Evolutionary conservation across 2,888 invertebrate genomes (phyloP).

Genomic region (Synanthedon tipuliformis): DNA sequence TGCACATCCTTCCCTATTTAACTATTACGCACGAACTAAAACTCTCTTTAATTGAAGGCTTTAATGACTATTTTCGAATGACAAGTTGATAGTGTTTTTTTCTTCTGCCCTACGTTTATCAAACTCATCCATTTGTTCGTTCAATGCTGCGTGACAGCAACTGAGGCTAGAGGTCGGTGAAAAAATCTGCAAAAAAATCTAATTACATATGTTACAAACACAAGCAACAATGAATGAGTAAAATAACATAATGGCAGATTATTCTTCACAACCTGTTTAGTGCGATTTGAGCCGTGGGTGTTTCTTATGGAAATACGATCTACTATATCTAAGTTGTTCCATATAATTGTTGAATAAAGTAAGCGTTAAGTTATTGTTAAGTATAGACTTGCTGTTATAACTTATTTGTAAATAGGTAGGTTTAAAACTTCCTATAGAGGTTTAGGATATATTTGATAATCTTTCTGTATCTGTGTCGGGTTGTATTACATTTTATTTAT

Average conservation of each 20-base stretch:
- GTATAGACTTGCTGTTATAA: too few relatives aligned
- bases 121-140: slow-evolving; percentile 18
- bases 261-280: neutral
- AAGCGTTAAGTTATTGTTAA: too few relatives aligned
- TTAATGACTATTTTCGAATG: slow-evolving; percentile 30
- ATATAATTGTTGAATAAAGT: too few relatives aligned
- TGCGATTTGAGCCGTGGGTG: too few relatives aligned
- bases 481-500: too few relatives aligned
- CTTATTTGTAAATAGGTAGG: too few relatives aligned
- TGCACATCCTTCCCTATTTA: slow-evolving; percentile 28
- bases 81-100: neutral
- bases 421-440: too few relatives aligned
- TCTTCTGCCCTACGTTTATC: slow-evolving; percentile 18
- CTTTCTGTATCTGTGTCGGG: too few relatives aligned
- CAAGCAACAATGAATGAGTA: neutral
- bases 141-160: slow-evolving; percentile 37
- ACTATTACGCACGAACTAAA: slow-evolving; percentile 16
- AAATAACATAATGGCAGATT: neutral
- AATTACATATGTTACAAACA: neutral
- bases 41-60: slow-evolving; percentile 24
- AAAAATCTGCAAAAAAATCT: neutral
- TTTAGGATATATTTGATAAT: too few relatives aligned
- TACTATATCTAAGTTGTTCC: too few relatives aligned
- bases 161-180: slow-evolving; percentile 10
- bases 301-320: too few relatives aligned